Evolutionary conservation across 2,113 vertebrate species (phyloP).

Genomic region (Perca fluviatilis): DNA sequence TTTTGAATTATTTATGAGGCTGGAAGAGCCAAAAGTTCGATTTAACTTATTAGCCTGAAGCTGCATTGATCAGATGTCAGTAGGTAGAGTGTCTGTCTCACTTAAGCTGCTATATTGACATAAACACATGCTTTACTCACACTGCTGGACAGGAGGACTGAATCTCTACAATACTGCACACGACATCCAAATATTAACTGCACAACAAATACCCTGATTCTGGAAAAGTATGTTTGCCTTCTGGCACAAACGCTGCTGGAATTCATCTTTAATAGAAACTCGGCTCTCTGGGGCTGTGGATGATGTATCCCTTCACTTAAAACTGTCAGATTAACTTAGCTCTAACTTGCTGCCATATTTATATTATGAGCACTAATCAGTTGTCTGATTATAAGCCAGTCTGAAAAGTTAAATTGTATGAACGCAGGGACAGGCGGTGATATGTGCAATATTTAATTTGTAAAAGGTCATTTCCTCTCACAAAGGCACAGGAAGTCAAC

Average conservation of each 20-base stretch:
- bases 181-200: not conserved
- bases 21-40: not conserved
- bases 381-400: conserved; percentile 6
- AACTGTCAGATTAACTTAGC: not conserved
- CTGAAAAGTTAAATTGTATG: not conserved
- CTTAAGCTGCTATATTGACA: not conserved
- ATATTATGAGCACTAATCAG: conserved; percentile 6
- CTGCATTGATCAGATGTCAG: not conserved
- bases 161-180: not conserved
- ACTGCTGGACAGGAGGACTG: not conserved
- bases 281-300: not conserved
- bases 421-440: not conserved
- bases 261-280: not conserved
- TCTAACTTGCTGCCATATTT: not conserved
- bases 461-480: too few species aligned
- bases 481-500: too few species aligned
- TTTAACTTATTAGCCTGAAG: not conserved
- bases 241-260: not conserved
- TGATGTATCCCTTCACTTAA: not conserved
- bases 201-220: not conserved
- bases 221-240: not conserved
- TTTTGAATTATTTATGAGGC: too few species aligned
- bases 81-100: not conserved
- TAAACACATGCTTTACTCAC: not conserved
- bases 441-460: not conserved